Evolutionary conservation across 2,797 vertebrate genomes (phyloP).

Genomic region (Buphagus erythrorhynchus): DNA sequence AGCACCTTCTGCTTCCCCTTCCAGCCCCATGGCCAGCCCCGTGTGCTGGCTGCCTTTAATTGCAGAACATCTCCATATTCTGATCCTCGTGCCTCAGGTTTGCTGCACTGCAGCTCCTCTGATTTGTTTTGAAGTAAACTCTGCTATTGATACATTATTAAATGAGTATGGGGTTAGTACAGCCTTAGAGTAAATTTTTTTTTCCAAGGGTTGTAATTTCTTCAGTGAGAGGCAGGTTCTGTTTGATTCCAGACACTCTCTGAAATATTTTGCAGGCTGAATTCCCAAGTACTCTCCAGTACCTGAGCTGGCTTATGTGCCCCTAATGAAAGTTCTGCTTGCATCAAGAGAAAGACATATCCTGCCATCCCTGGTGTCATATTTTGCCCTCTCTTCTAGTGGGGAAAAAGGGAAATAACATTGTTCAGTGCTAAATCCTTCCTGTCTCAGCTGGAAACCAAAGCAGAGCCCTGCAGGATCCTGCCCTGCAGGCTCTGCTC

Average conservation of each 20-base stretch:
- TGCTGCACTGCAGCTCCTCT: not conserved
- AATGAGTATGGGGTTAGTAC: not conserved
- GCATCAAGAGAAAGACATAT: not conserved
- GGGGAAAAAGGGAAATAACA: not conserved
- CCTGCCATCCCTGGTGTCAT: rapidly evolving
- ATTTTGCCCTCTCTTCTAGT: not conserved
- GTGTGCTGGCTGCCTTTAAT: not conserved
- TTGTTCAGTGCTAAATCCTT: not conserved
- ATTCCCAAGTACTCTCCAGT: not conserved
- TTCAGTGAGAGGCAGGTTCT: not conserved
- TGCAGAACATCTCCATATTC: not conserved
- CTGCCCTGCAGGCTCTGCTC: not conserved
- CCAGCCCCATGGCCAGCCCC: not conserved
- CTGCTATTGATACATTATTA: not conserved
- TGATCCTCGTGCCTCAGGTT: not conserved
- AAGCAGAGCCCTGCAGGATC: not conserved
- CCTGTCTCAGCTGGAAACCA: not conserved
- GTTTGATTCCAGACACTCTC: not conserved
- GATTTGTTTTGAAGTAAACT: not conserved
- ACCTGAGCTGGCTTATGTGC: not conserved
- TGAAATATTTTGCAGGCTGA: not conserved
- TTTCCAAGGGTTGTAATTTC: not conserved
- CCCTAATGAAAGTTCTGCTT: not conserved
- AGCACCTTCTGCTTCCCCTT: not conserved
- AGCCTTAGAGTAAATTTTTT: not conserved